These are phyloP conservation scores for Hypselothyrea guttata DNA, from an alignment of 2,888 invertebrate genomes.

Conservation along the genomic window DNA sequence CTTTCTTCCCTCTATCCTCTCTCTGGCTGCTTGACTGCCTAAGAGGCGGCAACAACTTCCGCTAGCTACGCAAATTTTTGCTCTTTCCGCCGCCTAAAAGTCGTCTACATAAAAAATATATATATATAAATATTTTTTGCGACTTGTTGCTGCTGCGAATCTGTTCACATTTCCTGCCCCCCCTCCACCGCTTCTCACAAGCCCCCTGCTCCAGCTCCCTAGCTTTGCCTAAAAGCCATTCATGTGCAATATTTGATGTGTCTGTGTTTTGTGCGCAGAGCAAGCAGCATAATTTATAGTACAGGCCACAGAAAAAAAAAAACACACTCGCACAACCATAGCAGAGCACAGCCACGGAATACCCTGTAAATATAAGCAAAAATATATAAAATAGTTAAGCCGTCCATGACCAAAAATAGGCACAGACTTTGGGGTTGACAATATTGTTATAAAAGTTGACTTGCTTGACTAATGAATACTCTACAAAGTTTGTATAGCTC, in stretches of 20 bases:
- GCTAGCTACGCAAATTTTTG: conserved; percentile 32
- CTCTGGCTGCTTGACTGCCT: conserved; percentile 33
- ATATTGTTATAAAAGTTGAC: too few species aligned
- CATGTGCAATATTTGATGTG: conserved; percentile 65
- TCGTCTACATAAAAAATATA: conserved; percentile 23
- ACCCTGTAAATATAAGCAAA: background rate
- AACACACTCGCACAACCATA: background rate
- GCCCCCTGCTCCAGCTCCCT: background rate
- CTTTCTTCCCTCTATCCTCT: background rate
- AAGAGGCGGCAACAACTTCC: conserved; percentile 62
- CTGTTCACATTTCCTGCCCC: conserved; percentile 12
- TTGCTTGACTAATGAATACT: too few species aligned
- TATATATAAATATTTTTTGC: conserved; percentile 1
- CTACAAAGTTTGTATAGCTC: too few species aligned
- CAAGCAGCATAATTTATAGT: conserved; percentile 56
- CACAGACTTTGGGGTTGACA: too few species aligned
- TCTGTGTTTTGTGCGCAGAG: conserved; percentile 16
- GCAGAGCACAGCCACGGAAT: too few species aligned
- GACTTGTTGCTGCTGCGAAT: conserved; percentile 56
- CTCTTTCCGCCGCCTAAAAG: conserved; percentile 40
- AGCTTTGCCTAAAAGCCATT: conserved; percentile 49
- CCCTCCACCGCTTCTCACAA: too few species aligned
- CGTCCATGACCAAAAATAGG: too few species aligned
- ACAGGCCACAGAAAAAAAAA: conserved; percentile 6
- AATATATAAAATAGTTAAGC: too few species aligned